Conservation (phyloP, 2,888 invertebrate genomes). For the Chirona hameri region DNA sequence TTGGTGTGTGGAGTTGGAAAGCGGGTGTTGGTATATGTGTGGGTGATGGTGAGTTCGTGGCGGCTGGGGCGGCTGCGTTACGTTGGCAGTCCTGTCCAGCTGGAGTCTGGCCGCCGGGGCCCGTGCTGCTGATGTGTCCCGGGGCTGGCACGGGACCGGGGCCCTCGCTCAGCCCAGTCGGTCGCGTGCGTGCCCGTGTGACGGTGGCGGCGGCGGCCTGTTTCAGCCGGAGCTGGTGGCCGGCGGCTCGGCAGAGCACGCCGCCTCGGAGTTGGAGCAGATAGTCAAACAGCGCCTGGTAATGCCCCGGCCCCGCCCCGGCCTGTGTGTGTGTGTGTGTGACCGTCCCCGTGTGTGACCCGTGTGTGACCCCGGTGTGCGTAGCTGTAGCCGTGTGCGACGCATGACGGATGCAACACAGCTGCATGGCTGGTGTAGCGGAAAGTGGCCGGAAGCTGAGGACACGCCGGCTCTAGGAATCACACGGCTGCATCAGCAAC, state of each 20-base stretch:
- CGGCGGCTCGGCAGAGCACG: neutral
- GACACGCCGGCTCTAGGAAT: too few species aligned
- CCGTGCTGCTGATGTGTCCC: neutral
- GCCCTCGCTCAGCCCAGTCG: too few species aligned
- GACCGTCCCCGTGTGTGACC: neutral
- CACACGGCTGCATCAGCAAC: too few species aligned
- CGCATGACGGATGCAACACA: neutral
- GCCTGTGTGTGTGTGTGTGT: too few species aligned
- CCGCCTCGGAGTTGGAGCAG: conserved; percentile 4
- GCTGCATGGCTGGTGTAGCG: too few species aligned
- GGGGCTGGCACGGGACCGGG: neutral
- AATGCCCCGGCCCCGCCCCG: too few species aligned
- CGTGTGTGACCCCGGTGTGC: neutral
- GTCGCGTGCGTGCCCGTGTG: too few species aligned
- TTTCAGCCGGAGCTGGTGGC: conserved; percentile 14
- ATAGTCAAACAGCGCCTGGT: conserved; percentile 22
- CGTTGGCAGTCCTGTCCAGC: neutral
- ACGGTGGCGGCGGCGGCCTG: neutral
- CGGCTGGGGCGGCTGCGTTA: neutral
- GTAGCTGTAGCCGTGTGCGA: neutral
- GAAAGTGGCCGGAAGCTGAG: too few species aligned
- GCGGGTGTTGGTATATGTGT: too few species aligned
- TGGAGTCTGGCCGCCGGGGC: neutral
- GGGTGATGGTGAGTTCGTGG: too few species aligned
- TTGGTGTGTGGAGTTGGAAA: too few species aligned